Evolutionary conservation across 64 coral and sea anemone genomes (phyloP).

Genomic region (Montipora sp.): DNA sequence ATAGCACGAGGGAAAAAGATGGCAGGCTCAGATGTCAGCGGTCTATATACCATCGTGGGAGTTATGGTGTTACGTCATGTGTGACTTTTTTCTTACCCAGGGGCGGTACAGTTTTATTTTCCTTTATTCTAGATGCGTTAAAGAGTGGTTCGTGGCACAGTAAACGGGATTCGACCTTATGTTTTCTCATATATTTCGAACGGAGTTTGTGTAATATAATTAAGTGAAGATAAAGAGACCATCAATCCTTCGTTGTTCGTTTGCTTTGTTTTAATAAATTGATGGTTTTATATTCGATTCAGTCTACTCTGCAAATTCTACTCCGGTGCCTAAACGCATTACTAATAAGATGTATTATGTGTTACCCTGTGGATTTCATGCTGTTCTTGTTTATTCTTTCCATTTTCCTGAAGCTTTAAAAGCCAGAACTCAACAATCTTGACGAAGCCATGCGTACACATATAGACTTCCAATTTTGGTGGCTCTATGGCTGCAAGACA

Average conservation of each 20-base stretch:
- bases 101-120: background rate
- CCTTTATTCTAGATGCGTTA: conserved; percentile 10
- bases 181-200: conserved; percentile 17
- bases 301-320: no score
- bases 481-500: conserved; percentile 59
- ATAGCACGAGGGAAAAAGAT: conserved; percentile 4
- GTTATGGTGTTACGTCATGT: background rate
- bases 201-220: conserved; percentile 5
- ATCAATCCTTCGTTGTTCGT: no score
- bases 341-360: background rate
- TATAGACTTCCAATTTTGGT: conserved; percentile 74
- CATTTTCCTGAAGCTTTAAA: conserved; percentile 30
- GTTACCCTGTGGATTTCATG: conserved; percentile 50
- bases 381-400: background rate
- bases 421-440: conserved; percentile 80
- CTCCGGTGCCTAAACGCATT: no score
- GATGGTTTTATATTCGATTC: no score
- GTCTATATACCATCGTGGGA: background rate
- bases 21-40: background rate
- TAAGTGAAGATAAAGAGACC: no score
- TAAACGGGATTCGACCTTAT: background rate
- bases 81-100: background rate
- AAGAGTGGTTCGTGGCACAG: conserved; percentile 2
- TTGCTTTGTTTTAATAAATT: no score
- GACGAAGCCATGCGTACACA: conserved; percentile 73